A percentile compares a stretch with the other conserved stretches of the same genome.
Conservation (phyloP, 2,797 vertebrate species). For the Pangasius mekongensis region DNA sequence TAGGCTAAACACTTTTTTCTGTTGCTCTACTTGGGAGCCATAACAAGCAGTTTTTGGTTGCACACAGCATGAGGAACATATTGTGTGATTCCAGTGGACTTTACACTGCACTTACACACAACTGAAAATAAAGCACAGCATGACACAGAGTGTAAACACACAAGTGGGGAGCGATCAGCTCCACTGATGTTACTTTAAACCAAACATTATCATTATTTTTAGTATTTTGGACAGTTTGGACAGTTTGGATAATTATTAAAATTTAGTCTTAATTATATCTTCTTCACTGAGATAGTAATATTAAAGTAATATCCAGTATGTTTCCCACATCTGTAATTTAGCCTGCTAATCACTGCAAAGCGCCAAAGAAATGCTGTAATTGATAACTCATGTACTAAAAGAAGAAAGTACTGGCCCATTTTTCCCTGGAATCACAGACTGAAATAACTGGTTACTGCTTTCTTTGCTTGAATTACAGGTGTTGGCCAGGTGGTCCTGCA, state of each 20-base stretch:
- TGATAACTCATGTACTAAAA: not conserved
- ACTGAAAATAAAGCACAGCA: not conserved
- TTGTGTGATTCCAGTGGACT: not conserved
- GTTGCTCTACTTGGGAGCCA: not conserved
- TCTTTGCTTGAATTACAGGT: constrained; percentile 72
- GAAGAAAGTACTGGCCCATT: too few relatives aligned
- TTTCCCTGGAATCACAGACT: not conserved
- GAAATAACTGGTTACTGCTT: not conserved
- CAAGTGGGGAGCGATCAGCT: not conserved
- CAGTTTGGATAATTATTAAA: not conserved
- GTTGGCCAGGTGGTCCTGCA: constrained; percentile 98
- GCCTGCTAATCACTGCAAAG: not conserved
- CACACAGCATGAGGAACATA: not conserved
- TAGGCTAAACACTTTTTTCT: too few relatives aligned
- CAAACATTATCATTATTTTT: not conserved
- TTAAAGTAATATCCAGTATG: not conserved
- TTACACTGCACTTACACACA: not conserved
- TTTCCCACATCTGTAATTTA: not conserved
- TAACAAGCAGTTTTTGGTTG: not conserved
- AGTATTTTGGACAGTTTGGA: not conserved
- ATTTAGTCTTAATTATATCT: not conserved
- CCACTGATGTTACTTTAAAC: not conserved
- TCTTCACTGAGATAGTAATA: not conserved
- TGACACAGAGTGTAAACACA: not conserved
- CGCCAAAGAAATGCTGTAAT: not conserved